Evolutionary conservation across 2,113 vertebrate genomes (phyloP), one percentile per base, ranked within the genome.

Genomic region (Vimba vimba): DNA sequence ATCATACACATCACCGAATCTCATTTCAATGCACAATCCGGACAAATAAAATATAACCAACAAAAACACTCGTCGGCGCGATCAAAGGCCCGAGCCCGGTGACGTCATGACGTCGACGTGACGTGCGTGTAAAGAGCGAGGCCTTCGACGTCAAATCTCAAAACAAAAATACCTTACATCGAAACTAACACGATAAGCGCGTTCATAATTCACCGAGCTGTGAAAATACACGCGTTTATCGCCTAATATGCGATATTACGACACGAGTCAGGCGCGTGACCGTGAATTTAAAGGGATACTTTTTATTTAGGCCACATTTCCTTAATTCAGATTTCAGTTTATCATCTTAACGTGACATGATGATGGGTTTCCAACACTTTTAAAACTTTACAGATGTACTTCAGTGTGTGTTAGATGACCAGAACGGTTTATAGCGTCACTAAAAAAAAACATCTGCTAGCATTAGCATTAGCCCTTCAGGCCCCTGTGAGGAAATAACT

Each of bases 381-480:
- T 1, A 8, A 27, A 19, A 1, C 74, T 25, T 5, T 0, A 15
- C 15, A 8, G 6, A 25, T 39, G 11, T 6, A 3, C 4, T 55
- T 11, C 15, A 17, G 2, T 2, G 45, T 1, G 64, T 71, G 25
- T 52, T 57, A 13, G 27, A 2, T 9, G 64, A 17, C 4, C 19
- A 21, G 25, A 55, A 23, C 15, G 11, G 8, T 11, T 11, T 12
- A 10, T 12, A 60, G n/a, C 74, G 47, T 9, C 7, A 52, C 4
- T 5, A 4, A 55, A 33, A 43, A 52, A n/a, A 39, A 39, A 43
- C n/a, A 80, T 11, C 47, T n/a, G 86, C 59, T 93, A 91, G 80
- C 91, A n/a, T 62, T 78, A 68, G 79, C 85, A 66, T 33, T 52
- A 88, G 90, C 90, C 83, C 30, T 0, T 1, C 66, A 27, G 47